Base-by-base conservation (phyloP, 2,113 vertebrate genomes). In the Ameiurus melas region DNA sequence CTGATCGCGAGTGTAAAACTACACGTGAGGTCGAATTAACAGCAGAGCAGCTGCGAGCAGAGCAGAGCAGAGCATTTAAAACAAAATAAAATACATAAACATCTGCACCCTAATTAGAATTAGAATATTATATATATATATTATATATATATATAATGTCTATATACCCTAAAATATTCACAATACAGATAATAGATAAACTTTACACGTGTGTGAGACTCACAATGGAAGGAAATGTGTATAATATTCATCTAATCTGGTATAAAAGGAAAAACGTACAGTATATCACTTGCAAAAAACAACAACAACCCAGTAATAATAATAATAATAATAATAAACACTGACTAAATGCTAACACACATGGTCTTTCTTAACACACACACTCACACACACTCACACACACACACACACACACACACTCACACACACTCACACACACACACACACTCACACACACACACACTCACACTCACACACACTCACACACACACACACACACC, bases 61-160 rank as follows among this genome's bases (percentile, higher is more conserved):
- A 80, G 53, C 78, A 95, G n/a, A n/a, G n/a, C n/a, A n/a, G 94
- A 94, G 94, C 94, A 93, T 92, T 91, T 57, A 30, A 57, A 36
- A 80, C 84, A 78, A 83, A 88, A 86, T 82, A 90, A 66, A 92
- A 89, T 83, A 87, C 75, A 90, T 51, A 10, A 51, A 77, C 39
- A 70, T 68, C 60, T 70, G 73, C 27, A 85, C 36, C 60, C 60
- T 85, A 85, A 85, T 27, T 68, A 80, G 47, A 86, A 68, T 66
- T 3, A 36, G 0, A 58, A 36, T 81, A 5, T 27, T 39, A 36
- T 4, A 25, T n/a, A 60, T 36, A 82, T 30, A 82, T 60, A 82
- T 12, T 22, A 68, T 33, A 64, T 39, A 66, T 57, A 60, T 55
- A 75, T 85, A 85, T 60, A 25, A 75, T 62, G n/a, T 77, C 89